Evolutionary conservation across 2,113 vertebrate genomes (phyloP), one percentile per base, ranked within the genome.

Genomic region (Seriola dumerili): DNA sequence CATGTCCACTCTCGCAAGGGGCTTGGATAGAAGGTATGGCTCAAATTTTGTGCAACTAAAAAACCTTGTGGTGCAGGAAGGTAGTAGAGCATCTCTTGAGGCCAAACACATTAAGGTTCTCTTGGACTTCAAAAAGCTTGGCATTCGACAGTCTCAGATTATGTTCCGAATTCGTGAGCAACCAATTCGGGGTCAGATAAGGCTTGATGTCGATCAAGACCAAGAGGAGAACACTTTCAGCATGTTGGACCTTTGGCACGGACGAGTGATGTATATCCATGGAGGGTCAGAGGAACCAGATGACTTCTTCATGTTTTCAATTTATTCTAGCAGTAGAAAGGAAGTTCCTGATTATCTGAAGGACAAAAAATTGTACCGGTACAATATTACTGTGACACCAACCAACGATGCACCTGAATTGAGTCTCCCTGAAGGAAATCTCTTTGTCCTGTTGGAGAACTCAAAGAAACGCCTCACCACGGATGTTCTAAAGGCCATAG

Each of bases 401-500:
- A 95, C 96, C 76, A 99, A 97, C 21, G 97, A 98, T 80, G 94
- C 96, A 0, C 97, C 96, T 17, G 95, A 96, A 78, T 93, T 99
- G 25, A 94, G 89, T 59, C 95, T 98, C 25, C 96, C 96, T 0
- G 84, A 95, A 85, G 97, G 97, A 66, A 97, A 97, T 84, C 91
- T 97, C 58, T 95, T 98, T 55, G 81, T 95, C 44, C 71, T 98
- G 10, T 76, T 97, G 73, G 97, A 98, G 90, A 96, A 97, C 72
- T 96, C 97, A 32, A 98, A 95, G 92, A 98, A 97, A 83, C 63
- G 12, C n/a, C 89, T 98, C 76, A 96, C 94, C 12, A 88, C 91
- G 12, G 94, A 96, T 66, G 80, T 96, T 66, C 82, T 97, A 76
- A 96, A 95, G 66, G 94, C 96, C 77, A 89, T 92, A 57, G 97